These are phyloP conservation scores for Sebastes flavidus DNA, from an alignment of 2,797 vertebrate genomes.

Conservation along the genomic window DNA sequence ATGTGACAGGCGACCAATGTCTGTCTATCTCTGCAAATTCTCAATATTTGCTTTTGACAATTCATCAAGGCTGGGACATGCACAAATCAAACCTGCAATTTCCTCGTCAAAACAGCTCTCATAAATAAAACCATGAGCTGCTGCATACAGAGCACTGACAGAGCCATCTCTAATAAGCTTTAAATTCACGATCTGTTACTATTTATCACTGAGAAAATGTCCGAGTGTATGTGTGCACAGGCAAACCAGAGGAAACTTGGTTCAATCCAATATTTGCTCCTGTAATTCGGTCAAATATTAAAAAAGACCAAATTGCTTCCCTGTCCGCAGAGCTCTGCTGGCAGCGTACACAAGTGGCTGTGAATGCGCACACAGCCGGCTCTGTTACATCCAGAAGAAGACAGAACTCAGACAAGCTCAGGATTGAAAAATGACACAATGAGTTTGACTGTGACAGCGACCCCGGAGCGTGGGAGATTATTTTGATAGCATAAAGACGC, in stretches of 20 bases:
- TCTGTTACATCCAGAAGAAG: conserved; percentile 65
- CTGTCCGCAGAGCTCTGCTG: conserved; percentile 62
- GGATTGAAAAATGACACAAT: conserved; percentile 79
- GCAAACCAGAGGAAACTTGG: conserved; percentile 72
- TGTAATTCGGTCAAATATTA: conserved; percentile 78
- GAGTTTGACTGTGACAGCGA: conserved; percentile 77
- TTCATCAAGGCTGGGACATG: conserved; percentile 62
- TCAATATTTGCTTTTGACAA: conserved; percentile 71
- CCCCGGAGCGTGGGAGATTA: conserved; percentile 64
- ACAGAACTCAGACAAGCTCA: conserved; percentile 60
- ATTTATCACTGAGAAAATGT: conserved; percentile 69
- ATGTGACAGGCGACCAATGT: conserved; percentile 62
- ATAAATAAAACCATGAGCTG: conserved; percentile 63
- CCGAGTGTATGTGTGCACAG: conserved; percentile 50
- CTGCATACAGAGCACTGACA: conserved; percentile 58
- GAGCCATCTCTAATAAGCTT: conserved; percentile 62
- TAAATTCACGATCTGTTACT: conserved; percentile 67
- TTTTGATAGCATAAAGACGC: conserved; percentile 69
- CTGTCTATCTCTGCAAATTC: conserved; percentile 53
- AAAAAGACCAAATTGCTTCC: conserved; percentile 76
- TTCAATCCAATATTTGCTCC: conserved; percentile 77
- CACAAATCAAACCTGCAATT: conserved; percentile 71
- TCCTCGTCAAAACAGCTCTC: conserved; percentile 62
- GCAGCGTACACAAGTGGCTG: conserved; percentile 47
- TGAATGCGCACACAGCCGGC: conserved; percentile 64